Evolutionary conservation across 2,888 invertebrate species (phyloP).

Genomic region (Lepetodrilus schrolli): DNA sequence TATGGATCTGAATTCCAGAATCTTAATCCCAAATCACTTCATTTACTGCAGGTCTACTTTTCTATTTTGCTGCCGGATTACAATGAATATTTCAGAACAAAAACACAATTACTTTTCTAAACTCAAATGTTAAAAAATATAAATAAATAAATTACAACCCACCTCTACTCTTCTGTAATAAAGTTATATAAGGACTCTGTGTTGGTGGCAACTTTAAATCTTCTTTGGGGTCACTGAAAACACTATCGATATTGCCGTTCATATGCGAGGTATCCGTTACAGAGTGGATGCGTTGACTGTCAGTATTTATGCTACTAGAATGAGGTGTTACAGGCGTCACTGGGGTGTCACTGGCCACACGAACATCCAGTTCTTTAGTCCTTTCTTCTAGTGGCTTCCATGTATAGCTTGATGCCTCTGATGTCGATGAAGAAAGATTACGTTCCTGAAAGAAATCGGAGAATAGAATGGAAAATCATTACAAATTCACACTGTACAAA

Average conservation of each 20-base stretch:
- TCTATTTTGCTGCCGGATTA: no score
- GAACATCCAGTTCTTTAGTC: not conserved
- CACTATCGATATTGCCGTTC: constrained; percentile 39
- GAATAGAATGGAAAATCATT: not conserved
- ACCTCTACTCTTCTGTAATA: constrained; percentile 92
- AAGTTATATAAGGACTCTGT: constrained; percentile 90
- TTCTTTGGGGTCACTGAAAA: constrained; percentile 42
- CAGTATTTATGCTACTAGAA: not conserved
- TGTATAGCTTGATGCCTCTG: constrained; percentile 28
- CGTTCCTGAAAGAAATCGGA: not conserved
- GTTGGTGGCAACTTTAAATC: constrained; percentile 81
- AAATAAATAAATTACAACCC: no score
- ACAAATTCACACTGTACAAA: no score
- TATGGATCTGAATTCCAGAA: no score
- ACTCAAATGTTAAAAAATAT: no score
- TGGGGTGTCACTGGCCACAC: not conserved
- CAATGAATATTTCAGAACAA: no score
- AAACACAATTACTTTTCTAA: no score
- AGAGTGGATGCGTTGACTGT: not conserved
- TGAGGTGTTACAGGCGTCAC: not conserved
- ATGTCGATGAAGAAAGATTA: not conserved
- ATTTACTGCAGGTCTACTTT: no score
- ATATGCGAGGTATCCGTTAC: constrained; percentile 19
- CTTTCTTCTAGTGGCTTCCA: constrained; percentile 30
- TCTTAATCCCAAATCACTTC: no score